A percentile compares a stretch with the other conserved stretches of the same genome.
Conservation (phyloP, 1,140 invertebrate genomes). For the Leucophenga varia region DNA sequence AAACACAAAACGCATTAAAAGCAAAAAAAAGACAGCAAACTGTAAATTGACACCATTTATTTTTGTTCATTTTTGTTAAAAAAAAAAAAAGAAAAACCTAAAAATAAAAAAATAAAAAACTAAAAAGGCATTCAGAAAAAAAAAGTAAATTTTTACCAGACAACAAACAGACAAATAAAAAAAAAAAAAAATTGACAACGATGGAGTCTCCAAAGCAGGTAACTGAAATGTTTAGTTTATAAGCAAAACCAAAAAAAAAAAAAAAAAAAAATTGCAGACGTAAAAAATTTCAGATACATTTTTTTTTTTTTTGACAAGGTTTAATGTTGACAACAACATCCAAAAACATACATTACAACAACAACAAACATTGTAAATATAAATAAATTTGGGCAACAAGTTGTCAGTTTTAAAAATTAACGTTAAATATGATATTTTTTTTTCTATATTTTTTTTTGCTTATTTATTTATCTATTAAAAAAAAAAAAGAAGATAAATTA, state of each 20-base stretch:
- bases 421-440: no score
- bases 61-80: no score
- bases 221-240: constrained; percentile 29
- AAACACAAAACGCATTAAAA: no score
- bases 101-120: constrained; percentile 12
- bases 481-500: no score
- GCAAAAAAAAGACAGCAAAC: no score
- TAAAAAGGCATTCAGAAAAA: constrained; percentile 11
- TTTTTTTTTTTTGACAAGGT: constrained; percentile 24
- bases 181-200: background rate
- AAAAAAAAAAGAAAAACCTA: constrained; percentile 3
- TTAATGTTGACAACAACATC: constrained; percentile 35
- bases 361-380: constrained; percentile 15
- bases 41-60: no score
- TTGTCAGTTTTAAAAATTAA: no score
- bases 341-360: background rate
- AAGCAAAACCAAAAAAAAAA: constrained; percentile 18
- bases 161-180: no score
- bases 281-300: constrained; percentile 16
- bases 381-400: constrained; percentile 38
- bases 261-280: no score
- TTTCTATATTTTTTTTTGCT: no score
- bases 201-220: constrained; percentile 47
- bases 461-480: no score
- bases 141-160: constrained; percentile 12